phyloP scores from a whole-genome alignment of 23 tunicate genomes.

The Phallusia fumigata region DNA sequence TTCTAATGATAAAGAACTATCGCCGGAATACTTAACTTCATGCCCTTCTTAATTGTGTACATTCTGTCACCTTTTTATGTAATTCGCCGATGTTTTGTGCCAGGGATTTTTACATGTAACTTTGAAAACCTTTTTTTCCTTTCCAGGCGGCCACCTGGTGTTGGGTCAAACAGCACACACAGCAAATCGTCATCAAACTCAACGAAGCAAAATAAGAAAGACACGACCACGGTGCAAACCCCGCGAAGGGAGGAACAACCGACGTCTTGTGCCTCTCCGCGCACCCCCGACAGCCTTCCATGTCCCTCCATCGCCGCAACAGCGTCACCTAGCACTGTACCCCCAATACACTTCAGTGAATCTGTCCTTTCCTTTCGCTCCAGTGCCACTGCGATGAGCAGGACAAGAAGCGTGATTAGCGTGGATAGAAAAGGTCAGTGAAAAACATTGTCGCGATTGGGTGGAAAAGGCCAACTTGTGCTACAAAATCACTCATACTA shows the following conservation, averaged over 20 bases:
- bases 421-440: neutral
- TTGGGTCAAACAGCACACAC: neutral
- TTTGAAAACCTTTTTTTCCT: neutral
- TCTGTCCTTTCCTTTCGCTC: conserved; percentile 84
- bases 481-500: too few species aligned
- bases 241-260: neutral
- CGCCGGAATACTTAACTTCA: too few species aligned
- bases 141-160: neutral
- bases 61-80: too few species aligned
- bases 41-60: too few species aligned
- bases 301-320: conserved; percentile 71
- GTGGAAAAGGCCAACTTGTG: too few species aligned
- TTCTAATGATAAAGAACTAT: too few species aligned
- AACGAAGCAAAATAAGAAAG: neutral
- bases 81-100: too few species aligned
- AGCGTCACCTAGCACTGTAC: conserved; percentile 89
- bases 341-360: conserved; percentile 82
- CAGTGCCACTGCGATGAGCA: conserved; percentile 64
- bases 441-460: too few species aligned
- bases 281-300: conserved; percentile 74
- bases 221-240: neutral
- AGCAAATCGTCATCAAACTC: neutral
- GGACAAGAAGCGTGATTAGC: conserved; percentile 25
- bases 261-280: conserved; percentile 31
- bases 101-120: too few species aligned